Conservation (phyloP, 2,797 vertebrate species). For the Hemitrygon akajei region DNA sequence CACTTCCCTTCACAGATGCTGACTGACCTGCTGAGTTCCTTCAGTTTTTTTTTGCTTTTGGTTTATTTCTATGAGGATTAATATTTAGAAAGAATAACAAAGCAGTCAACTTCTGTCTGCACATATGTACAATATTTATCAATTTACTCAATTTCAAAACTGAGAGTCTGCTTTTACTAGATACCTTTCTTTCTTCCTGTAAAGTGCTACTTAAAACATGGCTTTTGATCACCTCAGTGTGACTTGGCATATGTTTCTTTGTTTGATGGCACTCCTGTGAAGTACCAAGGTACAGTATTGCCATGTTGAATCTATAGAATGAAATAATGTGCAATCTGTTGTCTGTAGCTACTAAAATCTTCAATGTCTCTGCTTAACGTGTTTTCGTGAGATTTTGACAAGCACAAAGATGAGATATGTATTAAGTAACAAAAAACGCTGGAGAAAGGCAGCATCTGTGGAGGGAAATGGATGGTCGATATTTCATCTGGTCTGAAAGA, state of each 20-base stretch:
- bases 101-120: no score
- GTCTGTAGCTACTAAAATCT: not conserved
- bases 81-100: no score
- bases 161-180: not conserved
- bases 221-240: not conserved
- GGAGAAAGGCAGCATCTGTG: no score
- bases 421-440: not conserved
- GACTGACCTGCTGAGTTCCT: no score
- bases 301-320: not conserved
- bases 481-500: no score
- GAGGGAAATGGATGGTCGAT: no score
- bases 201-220: not conserved
- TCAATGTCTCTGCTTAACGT: not conserved
- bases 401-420: not conserved
- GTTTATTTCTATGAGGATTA: no score
- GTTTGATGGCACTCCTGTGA: not conserved
- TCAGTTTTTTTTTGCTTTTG: no score
- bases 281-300: not conserved
- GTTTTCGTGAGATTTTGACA: not conserved
- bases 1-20: no score
- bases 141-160: not conserved
- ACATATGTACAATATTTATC: not conserved
- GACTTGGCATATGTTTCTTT: not conserved
- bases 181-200: not conserved
- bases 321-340: not conserved